Conservation (phyloP, 2,888 invertebrate species). For the Drosophila kuntzei region DNA sequence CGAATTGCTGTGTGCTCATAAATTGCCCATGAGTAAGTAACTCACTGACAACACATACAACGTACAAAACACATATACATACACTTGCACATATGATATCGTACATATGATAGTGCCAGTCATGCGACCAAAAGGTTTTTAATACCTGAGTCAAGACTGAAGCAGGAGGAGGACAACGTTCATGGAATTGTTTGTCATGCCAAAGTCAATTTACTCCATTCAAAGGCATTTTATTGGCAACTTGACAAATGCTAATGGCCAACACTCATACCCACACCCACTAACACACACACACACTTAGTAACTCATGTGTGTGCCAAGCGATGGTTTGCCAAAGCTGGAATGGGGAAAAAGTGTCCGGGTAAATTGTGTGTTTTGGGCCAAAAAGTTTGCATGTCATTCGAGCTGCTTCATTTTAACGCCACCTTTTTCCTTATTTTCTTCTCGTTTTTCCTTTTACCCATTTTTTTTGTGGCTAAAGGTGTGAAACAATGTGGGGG, state of each 20-base stretch:
- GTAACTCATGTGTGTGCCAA: constrained; percentile 24
- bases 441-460: neutral
- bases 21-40: constrained; percentile 41
- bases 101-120: constrained; percentile 56
- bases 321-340: constrained; percentile 8
- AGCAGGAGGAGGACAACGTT: constrained; percentile 32
- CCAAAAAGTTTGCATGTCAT: constrained; percentile 79
- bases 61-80: constrained; percentile 6
- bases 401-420: constrained; percentile 69
- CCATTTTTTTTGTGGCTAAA: constrained; percentile 29
- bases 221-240: constrained; percentile 77
- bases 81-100: constrained; percentile 17
- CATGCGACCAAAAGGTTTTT: constrained; percentile 65
- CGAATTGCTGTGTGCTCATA: constrained; percentile 30
- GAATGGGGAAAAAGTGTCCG: constrained; percentile 9
- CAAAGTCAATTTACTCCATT: constrained; percentile 79
- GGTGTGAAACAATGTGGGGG: constrained; percentile 68
- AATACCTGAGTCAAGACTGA: constrained; percentile 42
- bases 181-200: constrained; percentile 76
- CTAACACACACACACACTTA: constrained; percentile 4
- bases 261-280: constrained; percentile 26
- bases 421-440: constrained; percentile 17
- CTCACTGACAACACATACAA: constrained; percentile 30
- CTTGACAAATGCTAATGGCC: constrained; percentile 74
- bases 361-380: constrained; percentile 41